Evolutionary conservation across 2,113 vertebrate genomes (phyloP).

Genomic region (Gyps fulvus): DNA sequence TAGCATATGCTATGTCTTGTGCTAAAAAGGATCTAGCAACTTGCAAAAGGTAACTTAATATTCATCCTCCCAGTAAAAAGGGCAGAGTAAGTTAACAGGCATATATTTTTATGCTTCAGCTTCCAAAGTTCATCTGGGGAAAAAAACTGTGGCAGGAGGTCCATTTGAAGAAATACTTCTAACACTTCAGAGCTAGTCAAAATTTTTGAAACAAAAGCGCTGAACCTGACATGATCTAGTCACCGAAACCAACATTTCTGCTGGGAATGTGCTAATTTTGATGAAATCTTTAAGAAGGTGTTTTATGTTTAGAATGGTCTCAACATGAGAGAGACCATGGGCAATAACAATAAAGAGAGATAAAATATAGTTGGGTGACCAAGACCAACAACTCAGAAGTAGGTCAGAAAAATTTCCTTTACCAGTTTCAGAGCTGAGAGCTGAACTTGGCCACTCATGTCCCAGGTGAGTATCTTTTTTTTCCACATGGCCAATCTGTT

Average conservation of each 20-base stretch:
- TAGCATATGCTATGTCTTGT: neutral
- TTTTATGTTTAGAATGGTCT: neutral
- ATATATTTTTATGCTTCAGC: neutral
- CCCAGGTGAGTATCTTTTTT: neutral
- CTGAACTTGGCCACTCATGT: neutral
- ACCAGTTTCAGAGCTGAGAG: neutral
- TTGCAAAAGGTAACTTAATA: neutral
- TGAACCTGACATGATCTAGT: neutral
- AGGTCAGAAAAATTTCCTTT: neutral
- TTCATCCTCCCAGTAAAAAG: neutral
- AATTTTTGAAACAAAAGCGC: neutral
- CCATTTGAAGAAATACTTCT: neutral
- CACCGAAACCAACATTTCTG: neutral
- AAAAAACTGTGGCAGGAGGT: neutral
- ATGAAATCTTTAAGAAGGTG: neutral
- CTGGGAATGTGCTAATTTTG: neutral
- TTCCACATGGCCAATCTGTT: neutral
- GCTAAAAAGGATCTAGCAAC: neutral
- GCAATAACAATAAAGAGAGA: neutral
- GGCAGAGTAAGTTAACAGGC: neutral
- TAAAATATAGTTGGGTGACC: neutral
- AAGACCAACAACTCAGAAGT: neutral
- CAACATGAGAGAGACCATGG: neutral
- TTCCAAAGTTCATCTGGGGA: neutral
- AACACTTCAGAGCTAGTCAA: neutral